phyloP scores from a whole-genome alignment of 1,140 invertebrate species.

The Drosophila suzukii region DNA sequence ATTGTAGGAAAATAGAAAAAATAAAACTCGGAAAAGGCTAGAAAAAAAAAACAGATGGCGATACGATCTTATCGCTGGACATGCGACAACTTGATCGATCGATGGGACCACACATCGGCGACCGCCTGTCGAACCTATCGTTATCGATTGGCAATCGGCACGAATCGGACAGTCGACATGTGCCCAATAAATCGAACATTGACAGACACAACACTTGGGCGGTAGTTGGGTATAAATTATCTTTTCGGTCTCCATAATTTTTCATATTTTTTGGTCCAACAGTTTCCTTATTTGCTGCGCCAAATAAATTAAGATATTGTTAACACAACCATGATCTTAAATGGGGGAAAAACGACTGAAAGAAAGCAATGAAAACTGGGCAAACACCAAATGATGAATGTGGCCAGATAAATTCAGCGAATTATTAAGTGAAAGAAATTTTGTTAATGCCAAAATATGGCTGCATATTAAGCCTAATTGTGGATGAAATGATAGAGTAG shows the following conservation, averaged over 20 bases:
- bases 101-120: slow-evolving; percentile 51
- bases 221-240: slow-evolving; percentile 45
- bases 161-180: slow-evolving; percentile 43
- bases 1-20: slow-evolving; percentile 1
- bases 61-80: slow-evolving; percentile 64
- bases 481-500: slow-evolving; percentile 6
- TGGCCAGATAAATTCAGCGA: slow-evolving; percentile 27
- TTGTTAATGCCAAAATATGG: slow-evolving; percentile 1
- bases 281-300: slow-evolving; percentile 16
- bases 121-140: slow-evolving; percentile 37
- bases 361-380: slow-evolving; percentile 4
- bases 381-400: slow-evolving; percentile 31
- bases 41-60: slow-evolving; percentile 23
- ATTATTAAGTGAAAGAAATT: slow-evolving; percentile 17
- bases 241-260: slow-evolving; percentile 18
- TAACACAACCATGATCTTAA: slow-evolving; percentile 59
- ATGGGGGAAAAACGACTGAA: slow-evolving; percentile 24
- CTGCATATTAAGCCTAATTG: slow-evolving; percentile 13
- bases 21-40: not conserved
- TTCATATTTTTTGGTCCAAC: not conserved
- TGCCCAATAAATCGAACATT: slow-evolving; percentile 34
- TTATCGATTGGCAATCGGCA: slow-evolving; percentile 45
- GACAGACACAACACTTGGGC: slow-evolving; percentile 20
- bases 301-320: slow-evolving; percentile 60
- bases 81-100: slow-evolving; percentile 54